Base-by-base conservation (phyloP, 2,888 invertebrate genomes). In the Drosophila birchii region DNA sequence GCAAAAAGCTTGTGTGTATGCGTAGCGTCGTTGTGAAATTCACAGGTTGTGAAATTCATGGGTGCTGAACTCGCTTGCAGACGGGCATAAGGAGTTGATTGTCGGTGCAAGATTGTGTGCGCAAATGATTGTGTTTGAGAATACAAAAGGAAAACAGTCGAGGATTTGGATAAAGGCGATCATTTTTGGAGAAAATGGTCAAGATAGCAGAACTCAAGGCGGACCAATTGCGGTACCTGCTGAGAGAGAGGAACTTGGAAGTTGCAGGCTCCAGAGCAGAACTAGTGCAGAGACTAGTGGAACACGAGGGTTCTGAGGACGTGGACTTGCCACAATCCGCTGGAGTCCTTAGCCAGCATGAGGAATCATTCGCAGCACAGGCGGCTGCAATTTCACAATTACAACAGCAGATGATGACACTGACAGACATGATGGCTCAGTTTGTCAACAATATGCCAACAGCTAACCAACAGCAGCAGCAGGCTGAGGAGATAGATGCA, bases 381-480 rank as follows among this genome's bases (percentile, higher is more conserved):
- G 23, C 23, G 23, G 23, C 2, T 2, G 23, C 23, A 23, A 23
- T 16, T 45, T 7, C 45, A 14, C 23, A 51, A 36, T 7, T 16
- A 20, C 3, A 20, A 20, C 11, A 26, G 3, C 16, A 32, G 3
- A 32, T 49, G 18, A n/a, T 6, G 32, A 29, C 9, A 47, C 29
- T 16, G 23, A 26, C 41, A 68, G 69, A 1, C 49, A 47, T 78
- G 12, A 74, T 75, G 32, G 73, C 14, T 14, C 69, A 7, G 63
- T n/a, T n/a, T 39, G 39, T 39, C 39, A 39, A 39, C 16, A 38
- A n/a, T 38, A 38, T 38, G 16, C 16, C n/a, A 39, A n/a, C n/a
- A 39, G 39, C n/a, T 16, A 39, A n/a, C 3, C 39, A n/a, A n/a
- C n/a, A 39, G 8, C 8, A 39, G n/a, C 39, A 39, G n/a, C 39